A percentile compares a stretch with the other conserved stretches of the same genome.
phyloP scores from a whole-genome alignment of 2,888 invertebrate genomes.

The Labia minor region DNA sequence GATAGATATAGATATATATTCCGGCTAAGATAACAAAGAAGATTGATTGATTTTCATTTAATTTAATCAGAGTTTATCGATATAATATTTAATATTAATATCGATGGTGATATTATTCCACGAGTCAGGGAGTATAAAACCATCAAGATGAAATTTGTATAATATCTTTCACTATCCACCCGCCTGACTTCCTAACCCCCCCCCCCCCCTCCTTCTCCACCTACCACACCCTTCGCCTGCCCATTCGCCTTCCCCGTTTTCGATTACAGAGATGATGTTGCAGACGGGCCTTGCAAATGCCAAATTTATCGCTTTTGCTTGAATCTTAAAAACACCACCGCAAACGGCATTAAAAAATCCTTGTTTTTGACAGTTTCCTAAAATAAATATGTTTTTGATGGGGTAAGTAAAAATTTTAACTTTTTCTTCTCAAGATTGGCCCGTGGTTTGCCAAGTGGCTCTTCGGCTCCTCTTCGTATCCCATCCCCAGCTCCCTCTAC shows the following conservation, averaged over 20 bases:
- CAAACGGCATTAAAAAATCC: not conserved
- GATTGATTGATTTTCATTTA: constrained; percentile 1
- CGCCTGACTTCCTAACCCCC: not conserved
- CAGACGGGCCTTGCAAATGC: not conserved
- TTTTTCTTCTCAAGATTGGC: not conserved
- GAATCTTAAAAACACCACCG: not conserved
- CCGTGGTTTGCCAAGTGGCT: not conserved
- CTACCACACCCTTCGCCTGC: not conserved
- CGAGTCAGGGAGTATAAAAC: not conserved
- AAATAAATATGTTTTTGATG: not conserved
- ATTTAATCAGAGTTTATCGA: constrained; percentile 13
- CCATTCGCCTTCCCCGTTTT: not conserved
- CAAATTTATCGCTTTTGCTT: constrained; percentile 6
- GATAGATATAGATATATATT: too few species aligned
- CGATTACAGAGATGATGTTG: not conserved
- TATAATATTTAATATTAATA: not conserved
- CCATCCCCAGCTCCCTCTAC: not conserved
- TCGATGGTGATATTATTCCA: not conserved
- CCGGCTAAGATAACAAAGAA: not conserved
- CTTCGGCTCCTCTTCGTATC: not conserved
- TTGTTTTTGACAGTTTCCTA: constrained; percentile 1
- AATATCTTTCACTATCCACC: not conserved
- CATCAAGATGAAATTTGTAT: not conserved
- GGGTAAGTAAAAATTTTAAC: not conserved
- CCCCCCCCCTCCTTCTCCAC: not conserved